Percentiles rank a stretch among this genome's conserved stretches.
These are phyloP conservation scores for Chouioia cunea DNA, from an alignment of 2,888 invertebrate genomes.

Conservation along the genomic window DNA sequence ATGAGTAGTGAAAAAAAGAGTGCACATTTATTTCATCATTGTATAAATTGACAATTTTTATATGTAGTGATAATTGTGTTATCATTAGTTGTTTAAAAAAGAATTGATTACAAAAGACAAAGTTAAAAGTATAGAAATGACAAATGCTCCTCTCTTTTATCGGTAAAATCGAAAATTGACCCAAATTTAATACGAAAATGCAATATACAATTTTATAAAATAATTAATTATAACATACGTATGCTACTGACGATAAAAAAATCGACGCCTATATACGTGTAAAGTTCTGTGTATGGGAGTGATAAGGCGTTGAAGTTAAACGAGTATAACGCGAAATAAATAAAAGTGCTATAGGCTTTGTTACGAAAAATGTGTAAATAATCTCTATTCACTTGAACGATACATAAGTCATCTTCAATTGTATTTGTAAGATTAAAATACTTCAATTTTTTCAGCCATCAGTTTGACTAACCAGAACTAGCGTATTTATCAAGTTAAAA, in stretches of 20 bases:
- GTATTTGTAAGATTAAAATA: slow-evolving; percentile 1
- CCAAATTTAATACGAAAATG: slow-evolving; percentile 3
- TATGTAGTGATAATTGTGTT: slow-evolving; percentile 34
- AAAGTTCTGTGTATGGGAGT: slow-evolving; percentile 19
- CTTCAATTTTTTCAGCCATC: slow-evolving; percentile 19
- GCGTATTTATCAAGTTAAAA: slow-evolving; percentile 21
- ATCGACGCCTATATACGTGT: slow-evolving; percentile 6
- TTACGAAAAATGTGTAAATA: slow-evolving; percentile 46
- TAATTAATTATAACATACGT: slow-evolving; percentile 41
- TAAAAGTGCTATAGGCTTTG: slow-evolving; percentile 41
- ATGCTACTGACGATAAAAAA: slow-evolving; percentile 28
- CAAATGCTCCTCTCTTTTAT: too few relatives aligned
- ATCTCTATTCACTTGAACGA: slow-evolving; percentile 27
- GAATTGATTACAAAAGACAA: slow-evolving; percentile 5
- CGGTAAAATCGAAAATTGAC: not conserved
- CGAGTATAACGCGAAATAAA: slow-evolving; percentile 31
- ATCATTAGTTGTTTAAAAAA: slow-evolving; percentile 37
- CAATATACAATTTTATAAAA: slow-evolving; percentile 36
- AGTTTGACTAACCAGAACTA: slow-evolving; percentile 13
- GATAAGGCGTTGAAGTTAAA: slow-evolving; percentile 19
- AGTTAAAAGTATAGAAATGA: not conserved
- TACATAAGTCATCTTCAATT: slow-evolving; percentile 24
- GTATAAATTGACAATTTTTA: slow-evolving; percentile 27
- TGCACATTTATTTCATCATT: slow-evolving; percentile 10
- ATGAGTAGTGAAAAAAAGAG: slow-evolving; percentile 1